phyloP scores from a whole-genome alignment of 1,140 invertebrate genomes.

The Ceratosolen solmsi region DNA sequence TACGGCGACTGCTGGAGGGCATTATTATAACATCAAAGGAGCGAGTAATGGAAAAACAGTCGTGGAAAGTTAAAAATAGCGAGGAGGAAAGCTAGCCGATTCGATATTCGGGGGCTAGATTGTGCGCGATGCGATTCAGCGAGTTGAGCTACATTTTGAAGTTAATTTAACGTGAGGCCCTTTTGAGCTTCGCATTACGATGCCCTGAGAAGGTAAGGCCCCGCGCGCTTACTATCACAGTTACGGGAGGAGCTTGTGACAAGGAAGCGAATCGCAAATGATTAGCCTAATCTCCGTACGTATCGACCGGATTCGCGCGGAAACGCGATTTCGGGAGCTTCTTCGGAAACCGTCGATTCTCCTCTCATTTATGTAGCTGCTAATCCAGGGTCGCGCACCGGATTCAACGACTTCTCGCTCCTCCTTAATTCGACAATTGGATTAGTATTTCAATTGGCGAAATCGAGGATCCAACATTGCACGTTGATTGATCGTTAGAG shows the following conservation, averaged over 20 bases:
- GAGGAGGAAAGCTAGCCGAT: no score
- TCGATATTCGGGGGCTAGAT: no score
- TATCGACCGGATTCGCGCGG: constrained; percentile 38
- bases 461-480: constrained; percentile 11
- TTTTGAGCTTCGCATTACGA: no score
- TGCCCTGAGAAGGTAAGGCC: no score
- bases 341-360: constrained; percentile 45
- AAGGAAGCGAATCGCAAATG: constrained; percentile 35
- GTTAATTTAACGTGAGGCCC: no score
- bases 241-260: neutral
- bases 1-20: neutral
- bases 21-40: no score
- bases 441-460: constrained; percentile 51
- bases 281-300: constrained; percentile 53
- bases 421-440: constrained; percentile 39
- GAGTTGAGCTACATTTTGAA: no score
- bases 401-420: constrained; percentile 10
- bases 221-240: constrained; percentile 45
- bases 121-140: no score
- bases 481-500: constrained; percentile 4
- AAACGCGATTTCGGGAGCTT: constrained; percentile 30
- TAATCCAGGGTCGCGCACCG: neutral
- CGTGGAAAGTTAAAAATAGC: no score
- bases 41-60: no score
- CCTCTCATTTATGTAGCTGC: constrained; percentile 32